Conservation (phyloP, 2,797 vertebrate species). For the Amblyraja radiata region DNA sequence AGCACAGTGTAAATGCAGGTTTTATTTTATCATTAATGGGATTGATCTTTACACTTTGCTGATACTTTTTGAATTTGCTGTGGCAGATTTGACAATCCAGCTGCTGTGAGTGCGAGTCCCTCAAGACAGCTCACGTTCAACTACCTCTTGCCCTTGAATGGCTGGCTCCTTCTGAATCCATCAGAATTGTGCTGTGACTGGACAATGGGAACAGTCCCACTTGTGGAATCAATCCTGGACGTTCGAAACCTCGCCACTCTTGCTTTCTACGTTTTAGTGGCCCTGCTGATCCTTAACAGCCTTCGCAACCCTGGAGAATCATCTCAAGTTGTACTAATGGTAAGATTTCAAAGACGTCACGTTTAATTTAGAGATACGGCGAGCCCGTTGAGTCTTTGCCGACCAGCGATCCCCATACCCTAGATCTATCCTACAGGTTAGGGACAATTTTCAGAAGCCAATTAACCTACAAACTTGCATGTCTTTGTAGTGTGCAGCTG, state of each 20-base stretch:
- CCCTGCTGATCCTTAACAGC: slow-evolving; percentile 73
- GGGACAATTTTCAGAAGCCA: too few species aligned
- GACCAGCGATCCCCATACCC: too few species aligned
- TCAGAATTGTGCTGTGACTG: slow-evolving; percentile 96
- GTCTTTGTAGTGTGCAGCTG: too few species aligned
- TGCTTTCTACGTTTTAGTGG: slow-evolving; percentile 74
- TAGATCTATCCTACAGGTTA: too few species aligned
- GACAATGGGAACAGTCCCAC: slow-evolving; percentile 97
- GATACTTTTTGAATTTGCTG: slow-evolving; percentile 32
- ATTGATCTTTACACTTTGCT: neutral
- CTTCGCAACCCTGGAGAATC: slow-evolving; percentile 75
- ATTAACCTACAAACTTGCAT: too few species aligned
- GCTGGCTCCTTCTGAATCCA: slow-evolving; percentile 90
- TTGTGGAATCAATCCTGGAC: slow-evolving; percentile 85
- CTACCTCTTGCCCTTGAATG: slow-evolving; percentile 92
- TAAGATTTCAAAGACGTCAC: slow-evolving; percentile 51
- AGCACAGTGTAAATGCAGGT: neutral
- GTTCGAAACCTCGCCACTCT: slow-evolving; percentile 82
- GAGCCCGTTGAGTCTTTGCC: too few species aligned
- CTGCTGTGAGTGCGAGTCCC: slow-evolving; percentile 86
- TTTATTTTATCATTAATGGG: neutral
- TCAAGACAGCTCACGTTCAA: slow-evolving; percentile 90
- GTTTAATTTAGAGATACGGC: too few species aligned
- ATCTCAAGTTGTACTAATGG: slow-evolving; percentile 89
- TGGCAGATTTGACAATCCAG: slow-evolving; percentile 94